Evolutionary conservation across 2,113 vertebrate genomes (phyloP).

Genomic region (Colinus virginianus): DNA sequence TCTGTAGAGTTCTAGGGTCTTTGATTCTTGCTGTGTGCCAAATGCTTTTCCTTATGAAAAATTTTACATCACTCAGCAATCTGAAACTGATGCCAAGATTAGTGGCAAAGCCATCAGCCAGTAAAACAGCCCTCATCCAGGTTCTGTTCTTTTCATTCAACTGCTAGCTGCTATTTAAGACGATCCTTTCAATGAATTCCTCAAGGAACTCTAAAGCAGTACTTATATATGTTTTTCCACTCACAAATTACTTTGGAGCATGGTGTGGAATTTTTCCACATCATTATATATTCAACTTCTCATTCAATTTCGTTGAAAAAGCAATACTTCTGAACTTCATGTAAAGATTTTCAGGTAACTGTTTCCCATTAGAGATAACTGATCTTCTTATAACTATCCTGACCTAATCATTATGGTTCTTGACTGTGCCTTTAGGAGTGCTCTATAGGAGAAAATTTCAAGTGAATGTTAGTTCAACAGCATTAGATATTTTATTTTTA

Average conservation of each 20-base stretch:
- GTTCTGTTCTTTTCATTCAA: neutral
- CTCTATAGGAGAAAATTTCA: neutral
- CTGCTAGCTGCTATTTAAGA: neutral
- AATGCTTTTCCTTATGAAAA: neutral
- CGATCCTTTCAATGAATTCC: neutral
- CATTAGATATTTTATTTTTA: slow-evolving; percentile 27
- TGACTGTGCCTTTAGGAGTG: neutral
- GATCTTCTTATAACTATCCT: neutral
- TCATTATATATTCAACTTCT: neutral
- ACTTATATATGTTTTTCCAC: slow-evolving; percentile 2
- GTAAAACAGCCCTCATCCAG: neutral
- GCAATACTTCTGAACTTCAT: neutral
- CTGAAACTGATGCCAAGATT: neutral
- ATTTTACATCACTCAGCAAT: neutral
- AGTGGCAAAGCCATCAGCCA: neutral
- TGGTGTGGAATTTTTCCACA: neutral
- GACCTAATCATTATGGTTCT: neutral
- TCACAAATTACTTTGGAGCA: neutral
- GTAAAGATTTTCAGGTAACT: neutral
- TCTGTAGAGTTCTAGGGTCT: neutral
- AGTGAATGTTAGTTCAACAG: neutral
- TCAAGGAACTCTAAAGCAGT: neutral
- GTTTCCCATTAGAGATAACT: neutral
- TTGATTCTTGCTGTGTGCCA: neutral
- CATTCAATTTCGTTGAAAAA: slow-evolving; percentile 34